These are phyloP conservation scores for Zapornia atra DNA, from an alignment of 2,113 vertebrate genomes.

Conservation along the genomic window DNA sequence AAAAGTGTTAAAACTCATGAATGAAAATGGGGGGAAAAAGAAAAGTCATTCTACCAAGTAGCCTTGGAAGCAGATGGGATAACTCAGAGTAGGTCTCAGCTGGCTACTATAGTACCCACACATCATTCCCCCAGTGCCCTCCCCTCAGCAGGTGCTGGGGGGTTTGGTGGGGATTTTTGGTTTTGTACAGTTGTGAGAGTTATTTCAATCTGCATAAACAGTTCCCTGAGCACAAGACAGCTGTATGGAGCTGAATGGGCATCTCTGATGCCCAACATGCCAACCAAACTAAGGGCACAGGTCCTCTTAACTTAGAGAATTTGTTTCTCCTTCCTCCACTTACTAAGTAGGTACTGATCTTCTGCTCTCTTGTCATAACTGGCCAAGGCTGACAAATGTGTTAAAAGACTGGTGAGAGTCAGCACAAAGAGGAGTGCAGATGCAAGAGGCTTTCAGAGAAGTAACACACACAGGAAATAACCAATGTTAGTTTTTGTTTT, in stretches of 20 bases:
- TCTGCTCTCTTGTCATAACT: not conserved
- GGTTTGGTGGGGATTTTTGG: not conserved
- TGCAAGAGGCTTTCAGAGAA: not conserved
- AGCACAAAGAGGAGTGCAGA: not conserved
- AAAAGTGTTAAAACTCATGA: not conserved
- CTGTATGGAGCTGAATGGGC: not conserved
- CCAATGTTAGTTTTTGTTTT: not conserved
- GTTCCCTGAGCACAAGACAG: not conserved
- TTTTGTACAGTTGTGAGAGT: not conserved
- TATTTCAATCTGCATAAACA: not conserved
- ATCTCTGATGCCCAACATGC: not conserved
- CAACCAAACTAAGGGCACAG: not conserved
- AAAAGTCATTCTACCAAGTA: not conserved
- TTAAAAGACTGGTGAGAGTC: not conserved
- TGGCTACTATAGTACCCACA: not conserved
- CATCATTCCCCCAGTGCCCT: not conserved
- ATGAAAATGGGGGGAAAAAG: not conserved
- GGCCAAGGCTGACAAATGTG: not conserved
- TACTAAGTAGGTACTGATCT: not conserved
- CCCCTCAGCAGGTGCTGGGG: accelerated
- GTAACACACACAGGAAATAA: not conserved
- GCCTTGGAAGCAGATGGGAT: not conserved
- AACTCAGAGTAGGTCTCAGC: not conserved
- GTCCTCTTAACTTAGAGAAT: not conserved
- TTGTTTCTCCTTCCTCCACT: not conserved